Percentiles rank a stretch among this genome's conserved stretches.
These are phyloP conservation scores for Pseudobourletiella spinata DNA, from an alignment of 1,140 invertebrate genomes.

Conservation along the genomic window DNA sequence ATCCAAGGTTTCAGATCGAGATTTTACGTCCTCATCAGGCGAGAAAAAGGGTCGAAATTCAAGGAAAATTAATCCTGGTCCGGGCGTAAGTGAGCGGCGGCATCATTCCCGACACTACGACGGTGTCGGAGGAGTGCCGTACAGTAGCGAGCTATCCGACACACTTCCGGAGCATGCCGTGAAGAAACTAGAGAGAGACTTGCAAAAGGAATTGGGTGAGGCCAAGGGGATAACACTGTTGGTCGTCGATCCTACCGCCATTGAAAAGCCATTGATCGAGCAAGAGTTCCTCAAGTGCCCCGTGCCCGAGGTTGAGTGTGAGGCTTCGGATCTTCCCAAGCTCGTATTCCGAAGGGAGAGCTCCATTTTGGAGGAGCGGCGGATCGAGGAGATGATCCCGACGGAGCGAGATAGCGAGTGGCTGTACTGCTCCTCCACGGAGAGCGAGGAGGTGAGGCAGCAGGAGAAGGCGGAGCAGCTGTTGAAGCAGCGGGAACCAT, in stretches of 20 bases:
- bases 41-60: too few species aligned
- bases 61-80: not conserved
- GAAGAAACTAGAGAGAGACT: not conserved
- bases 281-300: not conserved
- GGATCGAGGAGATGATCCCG: not conserved
- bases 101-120: not conserved
- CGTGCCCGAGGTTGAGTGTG: not conserved
- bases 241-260: not conserved
- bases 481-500: not conserved
- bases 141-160: not conserved
- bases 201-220: too few species aligned
- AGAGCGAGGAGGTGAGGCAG: not conserved
- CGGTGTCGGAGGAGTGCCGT: not conserved
- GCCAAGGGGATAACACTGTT: not conserved
- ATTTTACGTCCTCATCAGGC: too few species aligned
- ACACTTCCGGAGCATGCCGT: not conserved
- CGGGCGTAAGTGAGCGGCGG: not conserved
- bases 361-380: not conserved
- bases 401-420: not conserved
- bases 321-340: not conserved
- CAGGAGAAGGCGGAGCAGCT: not conserved
- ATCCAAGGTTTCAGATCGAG: too few species aligned
- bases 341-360: not conserved
- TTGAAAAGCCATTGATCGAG: not conserved
- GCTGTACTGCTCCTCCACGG: not conserved